A percentile compares a stretch with the other conserved stretches of the same genome.
Conservation (phyloP, 35 echinoderm and acorn worm genomes). For the Lytechinus pictus region DNA sequence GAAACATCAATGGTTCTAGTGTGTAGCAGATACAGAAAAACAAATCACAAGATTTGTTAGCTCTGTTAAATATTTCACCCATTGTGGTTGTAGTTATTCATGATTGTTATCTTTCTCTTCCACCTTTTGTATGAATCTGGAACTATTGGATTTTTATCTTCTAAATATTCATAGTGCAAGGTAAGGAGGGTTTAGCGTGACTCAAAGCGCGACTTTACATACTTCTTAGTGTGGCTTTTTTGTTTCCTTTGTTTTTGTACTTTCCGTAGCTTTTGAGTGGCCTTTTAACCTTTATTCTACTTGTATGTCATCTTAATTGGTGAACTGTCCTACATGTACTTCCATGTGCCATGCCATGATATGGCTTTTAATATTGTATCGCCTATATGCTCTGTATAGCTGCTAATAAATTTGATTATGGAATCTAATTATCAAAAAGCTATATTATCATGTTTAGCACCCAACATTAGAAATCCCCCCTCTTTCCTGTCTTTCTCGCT, state of each 20-base stretch:
- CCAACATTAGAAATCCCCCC: not conserved
- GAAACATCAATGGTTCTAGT: too few species aligned
- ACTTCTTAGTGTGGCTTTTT: not conserved
- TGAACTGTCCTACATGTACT: not conserved
- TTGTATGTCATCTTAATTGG: not conserved
- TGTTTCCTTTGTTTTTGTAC: not conserved
- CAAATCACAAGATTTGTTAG: too few species aligned
- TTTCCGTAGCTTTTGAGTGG: not conserved
- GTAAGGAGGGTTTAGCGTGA: not conserved
- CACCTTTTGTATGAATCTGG: not conserved
- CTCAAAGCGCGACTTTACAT: not conserved
- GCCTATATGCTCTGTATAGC: not conserved
- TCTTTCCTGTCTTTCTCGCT: not conserved
- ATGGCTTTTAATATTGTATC: not conserved
- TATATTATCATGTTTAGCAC: not conserved
- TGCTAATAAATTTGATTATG: not conserved
- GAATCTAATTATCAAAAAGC: not conserved
- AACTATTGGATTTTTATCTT: slow-evolving; percentile 20
- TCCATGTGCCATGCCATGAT: not conserved
- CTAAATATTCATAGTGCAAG: slow-evolving; percentile 11
- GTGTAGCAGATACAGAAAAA: too few species aligned
- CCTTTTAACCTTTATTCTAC: not conserved
- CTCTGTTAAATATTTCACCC: not conserved
- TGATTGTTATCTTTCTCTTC: slow-evolving; percentile 13
- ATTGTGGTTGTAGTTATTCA: not conserved